Base-by-base conservation (phyloP, 2,797 vertebrate species). In the Pseudopleuronectes americanus region DNA sequence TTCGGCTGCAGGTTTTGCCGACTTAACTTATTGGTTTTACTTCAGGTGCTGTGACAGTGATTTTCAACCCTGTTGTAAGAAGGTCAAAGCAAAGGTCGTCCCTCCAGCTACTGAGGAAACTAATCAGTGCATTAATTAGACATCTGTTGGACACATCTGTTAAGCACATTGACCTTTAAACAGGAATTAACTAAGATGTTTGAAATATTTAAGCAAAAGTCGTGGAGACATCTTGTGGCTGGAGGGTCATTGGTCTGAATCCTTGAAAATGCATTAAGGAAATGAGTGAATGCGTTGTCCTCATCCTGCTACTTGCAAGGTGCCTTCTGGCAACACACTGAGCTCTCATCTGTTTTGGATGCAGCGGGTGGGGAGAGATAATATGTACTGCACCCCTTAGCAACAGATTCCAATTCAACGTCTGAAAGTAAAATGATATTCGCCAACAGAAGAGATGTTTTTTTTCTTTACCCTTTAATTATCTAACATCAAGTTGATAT, bases 61-160 rank as follows among this genome's bases (percentile, higher is more conserved):
- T 51, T 60, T 60, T 21, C 5, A n/a, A 8, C 43, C 19, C 4
- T n/a, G 52, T 17, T 36, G 33, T 1, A 24, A 1, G 28, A 43
- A 74, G 61, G 51, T 71, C 52, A 17, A 66, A 54, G 51, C 31
- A 74, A 74, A 69, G 60, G 63, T 52, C 48, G 17, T 45, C 64
- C 23, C 16, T 53, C 17, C 57, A 36, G 41, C 43, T 24, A 38
- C 22, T 51, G 65, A 60, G 45, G 68, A 71, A 70, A 43, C 41
- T 54, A 51, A 71, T 71, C 60, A 72, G 66, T n/a, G 63, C 49
- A 65, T 67, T 47, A 41, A 12, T 58, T 24, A 16, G 49, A 74
- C 78, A 84, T 83, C 73, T 84, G 81, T 55, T 59, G 55, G n/a
- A 59, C 56, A 84, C 68, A 83, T 83, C 80, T 86, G 84, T 74